Evolutionary conservation across 2,888 invertebrate genomes (phyloP).

Genomic region (Clostera curtula): DNA sequence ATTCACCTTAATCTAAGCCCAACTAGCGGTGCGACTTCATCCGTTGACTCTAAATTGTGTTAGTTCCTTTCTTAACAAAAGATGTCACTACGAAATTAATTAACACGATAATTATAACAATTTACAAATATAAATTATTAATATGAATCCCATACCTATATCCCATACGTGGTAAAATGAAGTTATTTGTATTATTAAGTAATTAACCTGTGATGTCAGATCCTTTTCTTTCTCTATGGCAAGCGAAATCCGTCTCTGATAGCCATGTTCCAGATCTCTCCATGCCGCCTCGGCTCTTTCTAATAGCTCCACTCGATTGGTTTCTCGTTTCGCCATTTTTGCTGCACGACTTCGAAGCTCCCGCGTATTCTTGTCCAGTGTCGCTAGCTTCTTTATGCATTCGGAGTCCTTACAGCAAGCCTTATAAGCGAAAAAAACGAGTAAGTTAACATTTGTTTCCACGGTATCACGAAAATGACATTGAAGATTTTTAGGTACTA

Average conservation of each 20-base stretch:
- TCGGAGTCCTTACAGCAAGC: slow-evolving; percentile 41
- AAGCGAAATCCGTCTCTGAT: slow-evolving; percentile 38
- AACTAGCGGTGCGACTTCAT: no score
- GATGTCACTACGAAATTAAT: no score
- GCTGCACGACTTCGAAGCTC: slow-evolving; percentile 42
- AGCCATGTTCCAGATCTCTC: slow-evolving; percentile 54
- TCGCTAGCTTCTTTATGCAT: slow-evolving; percentile 35
- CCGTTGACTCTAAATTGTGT: no score
- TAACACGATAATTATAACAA: background rate
- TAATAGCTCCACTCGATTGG: slow-evolving; percentile 45
- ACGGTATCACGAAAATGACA: no score
- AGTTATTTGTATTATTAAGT: no score
- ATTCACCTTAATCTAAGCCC: no score
- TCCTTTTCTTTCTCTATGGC: slow-evolving; percentile 51
- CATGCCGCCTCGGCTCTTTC: slow-evolving; percentile 60
- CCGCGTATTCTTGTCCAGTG: slow-evolving; percentile 32
- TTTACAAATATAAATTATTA: background rate
- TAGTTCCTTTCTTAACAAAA: no score
- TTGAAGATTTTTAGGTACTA: no score
- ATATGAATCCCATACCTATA: background rate
- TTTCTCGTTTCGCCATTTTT: slow-evolving; percentile 44
- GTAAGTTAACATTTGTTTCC: no score
- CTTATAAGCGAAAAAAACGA: slow-evolving; percentile 20
- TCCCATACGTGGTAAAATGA: no score
- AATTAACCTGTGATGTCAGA: slow-evolving; percentile 37